Conservation (phyloP, 2,113 vertebrate species). For the Nothocercus nigrocapillus region DNA sequence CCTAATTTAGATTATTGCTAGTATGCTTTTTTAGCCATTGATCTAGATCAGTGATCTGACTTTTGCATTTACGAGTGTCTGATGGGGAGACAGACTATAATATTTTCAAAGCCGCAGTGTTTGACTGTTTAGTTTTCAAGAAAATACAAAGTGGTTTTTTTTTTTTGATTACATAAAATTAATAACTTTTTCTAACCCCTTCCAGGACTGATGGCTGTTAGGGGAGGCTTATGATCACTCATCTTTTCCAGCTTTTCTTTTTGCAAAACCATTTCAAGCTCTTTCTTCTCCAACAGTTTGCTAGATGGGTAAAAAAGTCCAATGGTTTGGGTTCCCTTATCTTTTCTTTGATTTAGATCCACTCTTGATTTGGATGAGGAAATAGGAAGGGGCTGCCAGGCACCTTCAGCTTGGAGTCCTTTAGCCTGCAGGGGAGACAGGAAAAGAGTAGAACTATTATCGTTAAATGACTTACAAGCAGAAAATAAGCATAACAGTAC, state of each 20-base stretch:
- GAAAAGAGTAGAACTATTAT: background rate
- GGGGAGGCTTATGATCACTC: conserved; percentile 79
- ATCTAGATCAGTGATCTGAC: background rate
- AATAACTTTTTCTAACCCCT: conserved; percentile 79
- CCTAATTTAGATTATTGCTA: background rate
- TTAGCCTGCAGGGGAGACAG: background rate
- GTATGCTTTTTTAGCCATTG: background rate
- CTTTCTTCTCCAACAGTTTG: conserved; percentile 80
- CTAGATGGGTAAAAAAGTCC: conserved; percentile 92
- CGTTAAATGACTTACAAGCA: background rate
- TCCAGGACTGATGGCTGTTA: conserved; percentile 90
- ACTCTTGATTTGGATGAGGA: background rate
- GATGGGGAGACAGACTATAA: background rate
- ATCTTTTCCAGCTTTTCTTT: conserved; percentile 77
- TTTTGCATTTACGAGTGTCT: background rate
- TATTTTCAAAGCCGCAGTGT: too few species aligned
- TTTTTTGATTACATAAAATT: background rate
- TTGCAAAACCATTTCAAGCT: conserved; percentile 74
- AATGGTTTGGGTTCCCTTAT: conserved; percentile 86
- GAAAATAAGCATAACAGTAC: background rate
- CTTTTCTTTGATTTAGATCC: conserved; percentile 51
- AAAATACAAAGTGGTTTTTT: background rate
- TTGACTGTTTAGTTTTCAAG: background rate
- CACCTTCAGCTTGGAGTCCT: conserved; percentile 34
- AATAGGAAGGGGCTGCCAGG: conserved; percentile 71